Evolutionary conservation across 2,797 vertebrate species (phyloP).

Genomic region (Ctenosaura bakeri): DNA sequence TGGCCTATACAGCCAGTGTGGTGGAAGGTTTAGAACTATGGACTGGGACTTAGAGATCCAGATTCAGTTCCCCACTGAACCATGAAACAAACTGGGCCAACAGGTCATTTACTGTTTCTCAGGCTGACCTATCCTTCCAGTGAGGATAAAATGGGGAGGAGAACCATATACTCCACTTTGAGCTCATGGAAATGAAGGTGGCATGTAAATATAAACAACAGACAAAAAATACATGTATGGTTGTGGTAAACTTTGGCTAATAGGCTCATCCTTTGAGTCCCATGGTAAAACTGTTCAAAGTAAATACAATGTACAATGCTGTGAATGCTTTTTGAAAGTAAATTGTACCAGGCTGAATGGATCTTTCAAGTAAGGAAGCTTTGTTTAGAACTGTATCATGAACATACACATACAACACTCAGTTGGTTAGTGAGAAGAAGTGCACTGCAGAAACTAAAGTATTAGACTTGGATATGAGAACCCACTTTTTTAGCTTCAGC

Average conservation of each 20-base stretch:
- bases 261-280: neutral
- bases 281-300: neutral
- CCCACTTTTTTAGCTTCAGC: neutral
- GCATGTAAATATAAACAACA: neutral
- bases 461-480: neutral
- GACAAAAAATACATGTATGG: neutral
- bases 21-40: neutral
- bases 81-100: neutral
- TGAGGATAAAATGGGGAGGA: neutral
- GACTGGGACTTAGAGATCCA: neutral
- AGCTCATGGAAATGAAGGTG: neutral
- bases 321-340: neutral
- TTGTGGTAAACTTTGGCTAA: neutral
- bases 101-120: neutral
- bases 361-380: neutral
- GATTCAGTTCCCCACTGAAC: neutral
- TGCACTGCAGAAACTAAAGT: neutral
- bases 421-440: neutral
- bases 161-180: neutral
- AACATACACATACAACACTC: neutral
- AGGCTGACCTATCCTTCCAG: neutral
- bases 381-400: neutral
- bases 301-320: neutral
- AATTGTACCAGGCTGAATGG: too few relatives aligned
- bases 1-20: neutral